These are phyloP conservation scores for Phallusia fumigata DNA, from an alignment of 23 tunicate genomes.

Conservation along the genomic window DNA sequence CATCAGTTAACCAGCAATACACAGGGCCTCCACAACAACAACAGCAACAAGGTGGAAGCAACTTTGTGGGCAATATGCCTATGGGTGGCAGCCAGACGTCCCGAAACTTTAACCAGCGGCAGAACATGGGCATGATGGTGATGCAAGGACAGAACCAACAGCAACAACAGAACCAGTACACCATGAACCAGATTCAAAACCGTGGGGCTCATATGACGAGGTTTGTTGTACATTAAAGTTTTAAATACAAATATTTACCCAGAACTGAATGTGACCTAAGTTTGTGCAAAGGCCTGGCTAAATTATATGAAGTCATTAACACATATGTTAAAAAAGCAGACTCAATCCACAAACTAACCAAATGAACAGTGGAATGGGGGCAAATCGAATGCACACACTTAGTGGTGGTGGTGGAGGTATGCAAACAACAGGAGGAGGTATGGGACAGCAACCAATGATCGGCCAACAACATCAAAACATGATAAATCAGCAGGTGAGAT, in stretches of 20 bases:
- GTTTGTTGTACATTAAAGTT: not conserved
- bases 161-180: conserved; percentile 40
- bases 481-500: conserved; percentile 23
- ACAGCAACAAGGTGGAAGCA: not conserved
- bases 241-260: no score
- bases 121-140: conserved; percentile 23
- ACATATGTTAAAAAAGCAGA: not conserved
- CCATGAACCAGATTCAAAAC: conserved; percentile 17
- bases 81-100: conserved; percentile 1
- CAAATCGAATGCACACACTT: conserved; percentile 2
- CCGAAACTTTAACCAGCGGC: conserved; percentile 9
- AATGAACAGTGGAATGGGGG: conserved; percentile 2
- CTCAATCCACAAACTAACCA: conserved; percentile 15
- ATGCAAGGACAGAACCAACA: conserved; percentile 23
- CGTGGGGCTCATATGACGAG: conserved; percentile 24
- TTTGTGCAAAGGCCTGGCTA: no score
- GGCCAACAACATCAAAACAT: conserved; percentile 22
- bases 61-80: not conserved
- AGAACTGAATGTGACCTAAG: no score
- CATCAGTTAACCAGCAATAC: conserved; percentile 6
- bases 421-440: conserved; percentile 19
- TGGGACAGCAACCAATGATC: conserved; percentile 39
- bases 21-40: not conserved
- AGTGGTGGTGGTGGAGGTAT: conserved; percentile 26
- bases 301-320: no score